Evolutionary conservation across 1,140 invertebrate genomes (phyloP), one percentile per base, ranked within the genome.

Genomic region (Scaptodrosophila lebanonensis): DNA sequence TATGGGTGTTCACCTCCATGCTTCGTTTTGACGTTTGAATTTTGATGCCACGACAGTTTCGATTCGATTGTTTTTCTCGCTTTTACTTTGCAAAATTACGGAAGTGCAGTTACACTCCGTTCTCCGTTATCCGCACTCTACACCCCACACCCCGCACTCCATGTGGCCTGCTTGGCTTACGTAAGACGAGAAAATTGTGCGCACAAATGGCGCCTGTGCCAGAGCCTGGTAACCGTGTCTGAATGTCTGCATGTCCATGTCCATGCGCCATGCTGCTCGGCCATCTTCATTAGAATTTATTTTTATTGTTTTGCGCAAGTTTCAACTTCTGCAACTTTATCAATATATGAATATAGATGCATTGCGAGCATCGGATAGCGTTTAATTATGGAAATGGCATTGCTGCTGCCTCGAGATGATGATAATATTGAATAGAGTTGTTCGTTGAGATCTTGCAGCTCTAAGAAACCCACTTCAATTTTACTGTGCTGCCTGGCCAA

Each of bases 21-120:
- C 49, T 57, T 36, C 63, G 33, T 54, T 75, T 83, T 82, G 75
- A 83, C 75, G 76, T 82, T 82, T 82, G 76, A 82, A 83, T 82
- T 82, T 82, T 82, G 75, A 82, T 82, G 75, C 70, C 75, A 70
- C 76, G 75, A 82, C 75, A 82, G 69, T 82, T 82, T 82, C n/a
- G n/a, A 82, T 82, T 76, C 75, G 70, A 82, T 82, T 82, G 75
- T 82, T 82, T 82, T 79, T 79, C 76, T 79, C 75, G 69, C 69
- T 79, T 79, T 75, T 75, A 12, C 62, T 67, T 48, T 29, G 57
- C 35, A 57, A 83, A 76, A 82, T 75, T 82, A 83, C 76, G 70
- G 76, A 82, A 82, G 75, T 82, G 75, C 75, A 82, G 64, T 64
- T 64, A 39, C 73, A 43, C 66, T 40, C 50, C 54, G 38, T n/a